These are phyloP conservation scores for Rhingia campestris DNA, from an alignment of 2,888 invertebrate genomes.

Conservation along the genomic window DNA sequence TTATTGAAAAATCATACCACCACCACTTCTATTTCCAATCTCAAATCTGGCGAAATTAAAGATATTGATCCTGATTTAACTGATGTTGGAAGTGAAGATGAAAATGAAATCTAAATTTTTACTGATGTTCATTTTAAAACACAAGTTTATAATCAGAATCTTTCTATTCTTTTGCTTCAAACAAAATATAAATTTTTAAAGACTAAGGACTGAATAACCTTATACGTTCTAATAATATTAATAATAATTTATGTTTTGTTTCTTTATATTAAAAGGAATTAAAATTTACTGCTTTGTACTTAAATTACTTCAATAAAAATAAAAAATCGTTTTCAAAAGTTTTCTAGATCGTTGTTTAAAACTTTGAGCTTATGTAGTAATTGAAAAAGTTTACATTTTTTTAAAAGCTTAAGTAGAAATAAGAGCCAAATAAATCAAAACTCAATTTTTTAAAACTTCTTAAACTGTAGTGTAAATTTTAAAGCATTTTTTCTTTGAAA, in stretches of 20 bases:
- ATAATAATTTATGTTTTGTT: conserved; percentile 10
- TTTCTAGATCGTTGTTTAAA: too few relatives aligned
- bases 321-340: conserved; percentile 6
- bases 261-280: neutral
- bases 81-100: conserved; percentile 22
- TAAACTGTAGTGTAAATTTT: conserved; percentile 24
- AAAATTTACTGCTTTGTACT: neutral
- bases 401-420: conserved; percentile 24
- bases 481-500: conserved; percentile 2
- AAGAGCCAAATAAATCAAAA: conserved; percentile 7
- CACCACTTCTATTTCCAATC: too few relatives aligned
- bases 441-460: conserved; percentile 28
- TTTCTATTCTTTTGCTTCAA: neutral
- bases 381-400: too few relatives aligned
- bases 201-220: neutral
- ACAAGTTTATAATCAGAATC: neutral
- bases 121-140: conserved; percentile 1
- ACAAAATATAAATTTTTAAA: neutral
- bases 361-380: too few relatives aligned
- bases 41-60: neutral
- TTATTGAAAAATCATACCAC: too few relatives aligned
- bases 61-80: conserved; percentile 25
- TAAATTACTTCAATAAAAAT: conserved; percentile 15
- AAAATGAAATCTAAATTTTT: conserved; percentile 11
- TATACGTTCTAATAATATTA: neutral